Percentiles rank a stretch among this genome's conserved stretches.
phyloP scores from a whole-genome alignment of 2,113 vertebrate genomes.

The Carlito syrichta region DNA sequence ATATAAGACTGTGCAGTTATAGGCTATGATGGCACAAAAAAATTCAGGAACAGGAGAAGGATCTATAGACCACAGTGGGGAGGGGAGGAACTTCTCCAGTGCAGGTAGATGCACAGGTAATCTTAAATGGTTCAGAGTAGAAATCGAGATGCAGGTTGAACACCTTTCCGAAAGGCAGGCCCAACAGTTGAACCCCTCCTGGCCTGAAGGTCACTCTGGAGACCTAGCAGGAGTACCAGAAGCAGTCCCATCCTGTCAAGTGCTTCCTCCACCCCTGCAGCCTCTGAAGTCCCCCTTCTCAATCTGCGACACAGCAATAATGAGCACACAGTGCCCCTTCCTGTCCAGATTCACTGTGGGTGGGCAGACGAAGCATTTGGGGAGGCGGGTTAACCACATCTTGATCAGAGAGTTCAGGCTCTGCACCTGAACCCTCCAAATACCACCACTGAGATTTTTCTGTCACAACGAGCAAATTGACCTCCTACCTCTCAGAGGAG shows the following conservation, averaged over 20 bases:
- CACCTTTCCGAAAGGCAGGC: not conserved
- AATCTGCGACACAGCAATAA: not conserved
- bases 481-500: not conserved
- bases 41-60: not conserved
- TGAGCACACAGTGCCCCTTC: not conserved
- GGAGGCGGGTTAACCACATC: not conserved
- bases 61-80: not conserved
- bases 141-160: not conserved
- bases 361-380: not conserved
- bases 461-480: not conserved
- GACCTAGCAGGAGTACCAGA: not conserved
- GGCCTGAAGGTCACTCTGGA: not conserved
- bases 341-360: not conserved
- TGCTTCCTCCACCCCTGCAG: not conserved
- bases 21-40: not conserved
- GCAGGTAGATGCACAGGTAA: not conserved
- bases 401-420: not conserved
- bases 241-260: not conserved
- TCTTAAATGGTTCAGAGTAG: not conserved
- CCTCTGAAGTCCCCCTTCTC: not conserved
- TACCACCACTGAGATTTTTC: not conserved
- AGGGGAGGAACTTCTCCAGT: not conserved
- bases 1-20: rapidly evolving
- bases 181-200: not conserved
- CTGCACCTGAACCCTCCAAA: not conserved